phyloP scores from a whole-genome alignment of 2,113 vertebrate genomes.

The Carassius auratus region DNA sequence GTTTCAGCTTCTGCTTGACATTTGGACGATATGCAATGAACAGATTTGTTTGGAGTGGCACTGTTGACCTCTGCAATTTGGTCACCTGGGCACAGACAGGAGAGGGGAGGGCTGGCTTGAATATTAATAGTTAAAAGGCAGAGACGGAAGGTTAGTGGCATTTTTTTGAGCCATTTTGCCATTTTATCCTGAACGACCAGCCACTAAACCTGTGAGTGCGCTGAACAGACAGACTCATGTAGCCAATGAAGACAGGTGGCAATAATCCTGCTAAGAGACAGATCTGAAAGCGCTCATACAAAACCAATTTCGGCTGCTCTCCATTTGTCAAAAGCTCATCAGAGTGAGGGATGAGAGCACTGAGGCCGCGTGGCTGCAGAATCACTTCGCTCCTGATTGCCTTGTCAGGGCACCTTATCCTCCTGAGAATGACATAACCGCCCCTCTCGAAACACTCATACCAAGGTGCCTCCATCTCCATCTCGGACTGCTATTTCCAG shows the following conservation, averaged over 20 bases:
- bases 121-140: not conserved
- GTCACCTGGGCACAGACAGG: constrained; percentile 37
- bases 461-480: not conserved
- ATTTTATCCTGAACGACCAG: not conserved
- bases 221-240: constrained; percentile 77
- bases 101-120: constrained; percentile 1
- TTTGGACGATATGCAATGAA: constrained; percentile 53
- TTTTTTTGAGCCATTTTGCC: constrained; percentile 13
- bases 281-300: constrained; percentile 76
- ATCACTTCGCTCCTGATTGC: constrained; percentile 79
- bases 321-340: constrained; percentile 82
- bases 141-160: constrained; percentile 6
- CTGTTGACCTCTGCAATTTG: constrained; percentile 58
- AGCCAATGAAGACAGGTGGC: constrained; percentile 81
- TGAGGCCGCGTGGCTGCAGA: constrained; percentile 69
- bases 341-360: constrained; percentile 73
- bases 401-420: constrained; percentile 78
- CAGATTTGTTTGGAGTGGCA: constrained; percentile 61
- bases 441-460: constrained; percentile 57
- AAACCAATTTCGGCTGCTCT: constrained; percentile 76
- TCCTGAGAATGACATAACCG: constrained; percentile 72
- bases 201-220: constrained; percentile 64
- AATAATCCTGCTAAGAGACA: constrained; percentile 77
- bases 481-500: constrained; percentile 56
- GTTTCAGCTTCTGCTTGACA: constrained; percentile 51